Percentiles rank a stretch among this genome's conserved stretches.
phyloP scores from a whole-genome alignment of 2,113 vertebrate genomes.

The Callipepla californica region DNA sequence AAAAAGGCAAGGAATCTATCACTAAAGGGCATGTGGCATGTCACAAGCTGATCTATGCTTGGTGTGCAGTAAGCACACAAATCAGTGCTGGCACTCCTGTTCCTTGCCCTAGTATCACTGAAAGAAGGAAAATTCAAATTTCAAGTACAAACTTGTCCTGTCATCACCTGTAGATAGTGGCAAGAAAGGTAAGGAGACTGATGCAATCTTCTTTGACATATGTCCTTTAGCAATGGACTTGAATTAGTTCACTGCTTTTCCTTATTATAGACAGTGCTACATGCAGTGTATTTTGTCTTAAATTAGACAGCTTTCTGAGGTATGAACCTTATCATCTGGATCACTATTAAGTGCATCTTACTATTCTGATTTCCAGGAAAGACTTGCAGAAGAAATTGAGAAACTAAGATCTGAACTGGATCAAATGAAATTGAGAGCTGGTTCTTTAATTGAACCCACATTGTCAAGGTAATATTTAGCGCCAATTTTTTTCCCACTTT shows the following conservation, averaged over 20 bases:
- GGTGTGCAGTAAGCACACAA: neutral
- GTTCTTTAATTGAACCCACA: conserved; percentile 93
- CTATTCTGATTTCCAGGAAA: conserved; percentile 81
- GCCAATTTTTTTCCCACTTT: neutral
- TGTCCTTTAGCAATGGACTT: neutral
- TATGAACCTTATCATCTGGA: neutral
- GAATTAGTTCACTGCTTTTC: neutral
- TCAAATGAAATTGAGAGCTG: conserved; percentile 91
- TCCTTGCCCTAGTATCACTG: neutral
- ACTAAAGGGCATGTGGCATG: neutral
- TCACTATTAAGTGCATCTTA: neutral
- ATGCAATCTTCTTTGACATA: neutral
- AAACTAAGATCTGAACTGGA: conserved; percentile 94
- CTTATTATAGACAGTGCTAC: neutral
- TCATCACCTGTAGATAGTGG: neutral
- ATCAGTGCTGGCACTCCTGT: neutral
- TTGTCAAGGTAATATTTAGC: conserved; percentile 88
- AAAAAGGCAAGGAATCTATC: neutral
- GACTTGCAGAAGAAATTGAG: conserved; percentile 95
- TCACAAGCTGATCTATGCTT: accelerated
- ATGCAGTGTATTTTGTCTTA: neutral
- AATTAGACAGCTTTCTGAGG: too few species aligned
- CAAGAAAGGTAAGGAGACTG: neutral
- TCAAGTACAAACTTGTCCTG: neutral
- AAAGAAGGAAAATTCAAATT: neutral